Evolutionary conservation across 2,888 invertebrate species (phyloP).

Genomic region (Himalopsyche japonica): DNA sequence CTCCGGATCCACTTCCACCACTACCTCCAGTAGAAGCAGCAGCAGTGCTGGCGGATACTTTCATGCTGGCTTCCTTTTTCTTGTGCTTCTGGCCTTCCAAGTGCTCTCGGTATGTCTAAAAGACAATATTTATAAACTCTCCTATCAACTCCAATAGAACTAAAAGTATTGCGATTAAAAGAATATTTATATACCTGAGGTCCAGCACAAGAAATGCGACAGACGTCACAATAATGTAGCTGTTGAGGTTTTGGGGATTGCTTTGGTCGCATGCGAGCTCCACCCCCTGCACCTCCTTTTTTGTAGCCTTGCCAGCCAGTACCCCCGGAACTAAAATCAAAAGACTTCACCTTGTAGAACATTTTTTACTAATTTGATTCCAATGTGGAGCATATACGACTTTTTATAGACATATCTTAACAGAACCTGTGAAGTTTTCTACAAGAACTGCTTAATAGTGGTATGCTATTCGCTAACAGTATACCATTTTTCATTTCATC

Average conservation of each 20-base stretch:
- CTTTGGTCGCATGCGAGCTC: conserved; percentile 69
- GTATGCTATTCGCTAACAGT: no score
- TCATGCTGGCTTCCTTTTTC: conserved; percentile 91
- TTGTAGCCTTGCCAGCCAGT: conserved; percentile 64
- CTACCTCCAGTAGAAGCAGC: conserved; percentile 57
- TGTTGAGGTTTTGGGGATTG: conserved; percentile 90
- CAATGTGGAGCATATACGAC: no score
- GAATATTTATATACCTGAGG: conserved; percentile 67
- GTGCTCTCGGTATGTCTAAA: conserved; percentile 88
- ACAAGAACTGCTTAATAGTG: no score
- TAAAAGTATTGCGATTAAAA: not conserved
- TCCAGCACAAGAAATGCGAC: conserved; percentile 97
- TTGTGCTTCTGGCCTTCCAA: conserved; percentile 98
- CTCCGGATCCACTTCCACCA: conserved; percentile 59
- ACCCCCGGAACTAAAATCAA: not conserved
- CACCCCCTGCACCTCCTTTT: conserved; percentile 53
- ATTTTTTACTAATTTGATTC: no score
- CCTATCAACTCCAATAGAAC: not conserved
- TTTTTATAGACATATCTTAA: no score
- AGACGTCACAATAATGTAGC: conserved; percentile 97
- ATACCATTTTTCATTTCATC: no score
- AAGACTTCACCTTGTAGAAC: not conserved
- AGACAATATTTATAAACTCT: conserved; percentile 30
- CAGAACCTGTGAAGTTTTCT: no score
- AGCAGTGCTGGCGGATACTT: conserved; percentile 69